Evolutionary conservation across 2,888 invertebrate genomes (phyloP), one percentile per base, ranked within the genome.

Genomic region (Teleogryllus oceanicus): DNA sequence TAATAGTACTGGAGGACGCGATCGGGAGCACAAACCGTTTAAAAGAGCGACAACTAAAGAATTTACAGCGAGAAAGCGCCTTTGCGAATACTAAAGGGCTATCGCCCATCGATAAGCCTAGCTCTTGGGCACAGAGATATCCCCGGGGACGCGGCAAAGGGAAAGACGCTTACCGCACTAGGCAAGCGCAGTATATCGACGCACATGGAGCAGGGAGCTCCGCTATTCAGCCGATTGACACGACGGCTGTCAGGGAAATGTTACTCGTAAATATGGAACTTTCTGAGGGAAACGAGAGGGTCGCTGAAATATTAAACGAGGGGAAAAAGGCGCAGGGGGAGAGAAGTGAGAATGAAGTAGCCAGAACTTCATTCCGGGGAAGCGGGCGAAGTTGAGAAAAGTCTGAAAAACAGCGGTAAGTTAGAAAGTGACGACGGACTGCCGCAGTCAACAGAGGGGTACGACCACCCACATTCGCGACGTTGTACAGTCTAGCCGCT

Each of bases 261-360:
- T 37, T 37, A 37, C 37, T 37, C 37, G 37, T 37, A 37, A 37
- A 37, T 37, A 62, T 18, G n/a, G n/a, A 62, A 62, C 62, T n/a
- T 62, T 62, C 16, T 62, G 16, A 62, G n/a, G 62, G 62, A 62
- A 62, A 62, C n/a, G 62, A 62, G 62, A 62, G 16, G 62, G 16
- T n/a, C n/a, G 16, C n/a, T 62, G 62, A 62, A 62, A 62, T 62
- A 62, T 62, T 62, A 62, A 62, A 62, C n/a, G 62, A 62, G n/a
- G 62, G 62, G n/a, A 16, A 18, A 62, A 62, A 62, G 62, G 13
- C 62, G 62, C 62, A 62, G 62, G n/a, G 13, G 16, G 62, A 10
- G n/a, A 18, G n/a, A 62, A 62, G 16, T n/a, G 62, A n/a, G 62
- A 62, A 62, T 37, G 37, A 62, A 62, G 62, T 62, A 62, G 62